Base-by-base conservation (phyloP, 2,797 vertebrate species). In the Aeoliscus strigatus region DNA sequence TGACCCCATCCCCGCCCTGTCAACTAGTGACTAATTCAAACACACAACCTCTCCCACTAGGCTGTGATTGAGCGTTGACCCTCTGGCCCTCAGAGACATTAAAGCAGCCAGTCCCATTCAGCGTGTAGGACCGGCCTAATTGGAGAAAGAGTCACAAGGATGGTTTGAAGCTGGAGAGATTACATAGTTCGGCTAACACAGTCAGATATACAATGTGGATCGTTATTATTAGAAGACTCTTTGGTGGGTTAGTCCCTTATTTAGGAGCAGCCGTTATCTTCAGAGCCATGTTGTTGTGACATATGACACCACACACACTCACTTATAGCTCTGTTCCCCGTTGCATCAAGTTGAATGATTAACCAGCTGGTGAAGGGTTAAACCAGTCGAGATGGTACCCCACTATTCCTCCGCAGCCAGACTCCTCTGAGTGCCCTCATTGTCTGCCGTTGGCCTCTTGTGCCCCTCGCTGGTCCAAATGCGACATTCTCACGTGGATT, bases 401-500 rank as follows among this genome's bases (percentile, higher is more conserved):
- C 61, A 36, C 66, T 66, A 39, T 59, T 83, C 57, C 56, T 28
- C 77, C 56, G 66, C 69, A 73, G 75, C 76, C 81, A 80, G 82
- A 62, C 80, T 82, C 76, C 75, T 80, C 69, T 79, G 79, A 82
- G 82, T 82, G 75, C 68, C 67, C 56, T 79, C 67, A 83, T 88
- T 84, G 86, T 87, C 74, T 75, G 66, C 52, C 36, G 53, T 73
- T 82, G 79, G 77, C 79, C 81, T 70, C 73, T 75, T 79, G 67
- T 78, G 80, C 70, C 79, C 80, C 79, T 85, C 42, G 71, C 82
- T 76, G 80, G 72, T 79, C 73, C 71, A 78, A 81, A 75, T 53
- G 66, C 76, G 65, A 75, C 72, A 81, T 89, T 89, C 88, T 89
- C 87, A 87, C 86, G 82, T 84, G 86, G 86, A 89, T 89, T 89